phyloP scores from a whole-genome alignment of 2,888 invertebrate species.

The Invenusta paracnida region DNA sequence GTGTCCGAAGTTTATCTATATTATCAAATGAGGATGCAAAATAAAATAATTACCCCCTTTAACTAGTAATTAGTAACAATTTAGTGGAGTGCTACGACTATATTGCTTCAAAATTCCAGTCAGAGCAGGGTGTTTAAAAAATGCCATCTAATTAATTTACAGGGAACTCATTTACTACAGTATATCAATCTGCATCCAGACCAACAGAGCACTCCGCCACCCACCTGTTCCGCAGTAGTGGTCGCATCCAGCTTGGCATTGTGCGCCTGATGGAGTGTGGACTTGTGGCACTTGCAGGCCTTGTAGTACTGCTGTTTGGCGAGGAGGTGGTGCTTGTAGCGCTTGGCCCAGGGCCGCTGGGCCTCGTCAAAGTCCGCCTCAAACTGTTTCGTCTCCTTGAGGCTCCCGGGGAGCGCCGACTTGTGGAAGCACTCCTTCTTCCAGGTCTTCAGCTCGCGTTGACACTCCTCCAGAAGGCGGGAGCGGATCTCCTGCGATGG shows the following conservation, averaged over 20 bases:
- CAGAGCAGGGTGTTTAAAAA: too few species aligned
- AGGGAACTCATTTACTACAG: too few species aligned
- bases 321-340: constrained; percentile 85
- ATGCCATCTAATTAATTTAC: too few species aligned
- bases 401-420: constrained; percentile 64
- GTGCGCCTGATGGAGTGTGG: neutral
- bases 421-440: constrained; percentile 96
- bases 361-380: constrained; percentile 98
- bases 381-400: constrained; percentile 95
- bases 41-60: too few species aligned
- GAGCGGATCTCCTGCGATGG: neutral
- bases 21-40: too few species aligned
- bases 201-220: neutral
- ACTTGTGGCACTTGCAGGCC: neutral
- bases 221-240: constrained; percentile 19
- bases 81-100: too few species aligned
- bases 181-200: too few species aligned
- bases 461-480: constrained; percentile 73
- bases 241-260: constrained; percentile 33
- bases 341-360: constrained; percentile 96
- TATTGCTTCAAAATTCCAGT: too few species aligned
- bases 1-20: too few species aligned
- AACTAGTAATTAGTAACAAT: too few species aligned
- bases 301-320: constrained; percentile 84
- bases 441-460: constrained; percentile 64